Percentiles rank a stretch among this genome's conserved stretches.
These are phyloP conservation scores for Aleiodes testaceus DNA, from an alignment of 2,888 invertebrate genomes.

Conservation along the genomic window DNA sequence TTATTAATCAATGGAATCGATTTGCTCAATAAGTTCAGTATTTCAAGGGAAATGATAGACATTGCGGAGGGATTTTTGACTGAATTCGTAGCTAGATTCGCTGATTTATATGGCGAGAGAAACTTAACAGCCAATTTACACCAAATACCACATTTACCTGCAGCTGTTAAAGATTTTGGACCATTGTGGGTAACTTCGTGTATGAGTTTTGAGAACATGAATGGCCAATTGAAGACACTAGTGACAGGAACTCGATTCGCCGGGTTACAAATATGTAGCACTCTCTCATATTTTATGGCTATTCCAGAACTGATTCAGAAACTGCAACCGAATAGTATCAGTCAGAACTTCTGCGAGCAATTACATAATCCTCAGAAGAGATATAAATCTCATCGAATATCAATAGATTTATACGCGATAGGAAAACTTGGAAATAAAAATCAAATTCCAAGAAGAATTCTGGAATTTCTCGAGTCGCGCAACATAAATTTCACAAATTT, in stretches of 20 bases:
- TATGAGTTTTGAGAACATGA: background rate
- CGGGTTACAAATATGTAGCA: constrained; percentile 32
- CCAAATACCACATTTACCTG: background rate
- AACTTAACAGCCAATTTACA: constrained; percentile 19
- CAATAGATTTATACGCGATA: too few relatives aligned
- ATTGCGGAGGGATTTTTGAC: background rate
- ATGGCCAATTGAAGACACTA: background rate
- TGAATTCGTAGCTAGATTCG: background rate
- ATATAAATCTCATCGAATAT: background rate
- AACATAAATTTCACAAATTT: too few relatives aligned
- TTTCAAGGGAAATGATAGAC: background rate
- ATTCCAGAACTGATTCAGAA: background rate
- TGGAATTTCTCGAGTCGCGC: too few relatives aligned
- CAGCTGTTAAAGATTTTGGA: background rate
- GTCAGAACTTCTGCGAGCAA: constrained; percentile 13
- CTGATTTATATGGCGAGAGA: too few relatives aligned
- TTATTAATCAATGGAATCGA: constrained; percentile 27
- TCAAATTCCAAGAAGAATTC: too few relatives aligned
- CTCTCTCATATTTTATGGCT: constrained; percentile 29
- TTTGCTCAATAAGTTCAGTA: background rate
- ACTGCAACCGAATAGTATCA: constrained; percentile 31
- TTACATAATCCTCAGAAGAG: background rate
- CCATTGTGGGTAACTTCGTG: constrained; percentile 11
- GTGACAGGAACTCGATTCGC: constrained; percentile 1
- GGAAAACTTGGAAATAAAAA: too few relatives aligned